Conservation (phyloP, 2,888 invertebrate genomes). For the Nomada lathburiana region DNA sequence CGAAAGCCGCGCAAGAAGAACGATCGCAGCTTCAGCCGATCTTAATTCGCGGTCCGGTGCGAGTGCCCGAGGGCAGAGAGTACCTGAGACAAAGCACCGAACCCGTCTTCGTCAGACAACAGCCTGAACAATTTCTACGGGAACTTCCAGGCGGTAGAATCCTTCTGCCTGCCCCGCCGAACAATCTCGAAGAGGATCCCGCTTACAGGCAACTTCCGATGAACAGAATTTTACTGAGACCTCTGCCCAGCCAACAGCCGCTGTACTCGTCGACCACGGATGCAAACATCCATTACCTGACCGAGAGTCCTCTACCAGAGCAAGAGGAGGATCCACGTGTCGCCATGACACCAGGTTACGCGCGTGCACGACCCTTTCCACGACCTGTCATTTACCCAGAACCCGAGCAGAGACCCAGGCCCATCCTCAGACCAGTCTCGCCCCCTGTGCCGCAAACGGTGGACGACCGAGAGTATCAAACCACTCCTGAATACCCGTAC, state of each 20-base stretch:
- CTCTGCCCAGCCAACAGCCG: slow-evolving; percentile 73
- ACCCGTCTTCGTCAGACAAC: slow-evolving; percentile 77
- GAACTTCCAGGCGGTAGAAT: slow-evolving; percentile 76
- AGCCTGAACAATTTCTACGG: slow-evolving; percentile 75
- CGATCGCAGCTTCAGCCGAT: slow-evolving; percentile 76
- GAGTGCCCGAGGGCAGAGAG: slow-evolving; percentile 72
- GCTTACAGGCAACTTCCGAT: slow-evolving; percentile 74
- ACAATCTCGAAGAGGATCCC: slow-evolving; percentile 74
- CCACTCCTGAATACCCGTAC: slow-evolving; percentile 77
- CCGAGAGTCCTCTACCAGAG: slow-evolving; percentile 76
- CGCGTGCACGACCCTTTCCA: slow-evolving; percentile 72
- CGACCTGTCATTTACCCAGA: slow-evolving; percentile 74
- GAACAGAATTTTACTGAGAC: slow-evolving; percentile 75
- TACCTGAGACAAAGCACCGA: slow-evolving; percentile 76
- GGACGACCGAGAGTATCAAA: slow-evolving; percentile 78
- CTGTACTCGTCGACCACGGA: slow-evolving; percentile 77
- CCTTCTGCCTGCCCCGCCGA: slow-evolving; percentile 69
- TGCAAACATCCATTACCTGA: slow-evolving; percentile 79
- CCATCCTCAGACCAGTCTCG: slow-evolving; percentile 72
- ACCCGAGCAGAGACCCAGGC: slow-evolving; percentile 69
- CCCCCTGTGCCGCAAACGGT: slow-evolving; percentile 59
- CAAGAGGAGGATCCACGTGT: slow-evolving; percentile 75
- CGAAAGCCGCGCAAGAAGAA: slow-evolving; percentile 75
- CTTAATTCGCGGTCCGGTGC: slow-evolving; percentile 70
- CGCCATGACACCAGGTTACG: slow-evolving; percentile 71